These are phyloP conservation scores for Aethes cnicana DNA, from an alignment of 2,888 invertebrate species.

Conservation along the genomic window DNA sequence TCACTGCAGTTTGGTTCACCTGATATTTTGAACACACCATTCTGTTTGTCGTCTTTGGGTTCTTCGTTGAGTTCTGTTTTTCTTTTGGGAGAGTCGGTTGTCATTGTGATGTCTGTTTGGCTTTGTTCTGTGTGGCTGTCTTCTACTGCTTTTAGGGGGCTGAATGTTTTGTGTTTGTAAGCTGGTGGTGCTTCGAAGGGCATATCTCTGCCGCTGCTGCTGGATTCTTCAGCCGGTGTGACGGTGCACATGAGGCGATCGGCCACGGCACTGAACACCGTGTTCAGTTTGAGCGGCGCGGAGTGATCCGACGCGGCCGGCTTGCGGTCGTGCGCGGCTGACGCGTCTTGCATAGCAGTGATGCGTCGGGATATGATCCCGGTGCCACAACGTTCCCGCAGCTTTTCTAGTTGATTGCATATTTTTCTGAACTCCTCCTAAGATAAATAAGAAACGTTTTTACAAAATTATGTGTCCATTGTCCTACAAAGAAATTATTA, in stretches of 20 bases:
- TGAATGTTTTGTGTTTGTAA: slow-evolving; percentile 75
- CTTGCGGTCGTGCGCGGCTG: slow-evolving; percentile 80
- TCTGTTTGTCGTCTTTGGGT: slow-evolving; percentile 61
- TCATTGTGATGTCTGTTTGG: slow-evolving; percentile 60
- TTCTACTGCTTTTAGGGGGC: slow-evolving; percentile 69
- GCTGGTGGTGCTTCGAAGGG: slow-evolving; percentile 75
- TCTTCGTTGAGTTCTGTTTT: slow-evolving; percentile 56
- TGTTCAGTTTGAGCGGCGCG: slow-evolving; percentile 75
- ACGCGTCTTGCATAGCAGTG: slow-evolving; percentile 91
- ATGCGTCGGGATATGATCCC: slow-evolving; percentile 89
- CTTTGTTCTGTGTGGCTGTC: slow-evolving; percentile 68
- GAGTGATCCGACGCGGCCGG: slow-evolving; percentile 75
- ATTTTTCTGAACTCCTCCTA: slow-evolving; percentile 92
- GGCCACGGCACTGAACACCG: slow-evolving; percentile 78
- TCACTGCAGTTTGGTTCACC: slow-evolving; percentile 75
- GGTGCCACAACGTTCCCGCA: slow-evolving; percentile 90
- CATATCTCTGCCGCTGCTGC: slow-evolving; percentile 73
- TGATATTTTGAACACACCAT: slow-evolving; percentile 74
- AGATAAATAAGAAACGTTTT: slow-evolving; percentile 14
- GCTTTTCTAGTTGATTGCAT: slow-evolving; percentile 89
- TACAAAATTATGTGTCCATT: neutral
- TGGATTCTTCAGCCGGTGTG: slow-evolving; percentile 76
- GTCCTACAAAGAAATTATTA: too few relatives aligned
- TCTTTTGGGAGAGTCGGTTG: slow-evolving; percentile 70
- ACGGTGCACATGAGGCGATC: slow-evolving; percentile 79